Evolutionary conservation across 2,113 vertebrate genomes (phyloP).

Genomic region (Scopus umbretta): DNA sequence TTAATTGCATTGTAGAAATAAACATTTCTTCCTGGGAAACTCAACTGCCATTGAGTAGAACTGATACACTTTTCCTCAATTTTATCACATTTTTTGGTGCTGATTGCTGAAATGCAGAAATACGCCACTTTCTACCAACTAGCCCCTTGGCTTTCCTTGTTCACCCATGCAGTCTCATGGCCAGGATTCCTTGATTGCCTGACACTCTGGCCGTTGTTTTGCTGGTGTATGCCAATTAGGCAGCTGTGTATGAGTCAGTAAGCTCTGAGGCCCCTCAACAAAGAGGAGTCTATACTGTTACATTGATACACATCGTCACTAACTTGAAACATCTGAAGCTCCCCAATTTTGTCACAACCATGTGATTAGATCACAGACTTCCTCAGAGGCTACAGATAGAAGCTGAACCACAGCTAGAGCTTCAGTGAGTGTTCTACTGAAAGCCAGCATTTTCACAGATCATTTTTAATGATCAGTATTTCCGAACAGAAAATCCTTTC

Average conservation of each 20-base stretch:
- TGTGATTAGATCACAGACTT: neutral
- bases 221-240: neutral
- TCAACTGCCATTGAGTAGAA: neutral
- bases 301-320: neutral
- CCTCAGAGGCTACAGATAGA: neutral
- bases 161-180: neutral
- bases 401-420: neutral
- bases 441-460: neutral
- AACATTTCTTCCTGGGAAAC: neutral
- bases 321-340: neutral
- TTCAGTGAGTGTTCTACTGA: neutral
- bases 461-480: neutral
- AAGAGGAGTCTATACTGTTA: too few relatives aligned
- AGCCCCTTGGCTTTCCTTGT: neutral
- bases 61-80: neutral
- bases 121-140: neutral
- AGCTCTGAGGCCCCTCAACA: neutral
- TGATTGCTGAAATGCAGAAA: neutral
- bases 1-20: neutral
- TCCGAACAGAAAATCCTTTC: neutral
- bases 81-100: neutral
- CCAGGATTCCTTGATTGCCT: neutral
- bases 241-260: neutral
- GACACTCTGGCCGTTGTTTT: neutral
- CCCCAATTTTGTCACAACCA: neutral